These are phyloP conservation scores for Albula goreensis DNA, from an alignment of 2,113 vertebrate genomes.

Conservation along the genomic window DNA sequence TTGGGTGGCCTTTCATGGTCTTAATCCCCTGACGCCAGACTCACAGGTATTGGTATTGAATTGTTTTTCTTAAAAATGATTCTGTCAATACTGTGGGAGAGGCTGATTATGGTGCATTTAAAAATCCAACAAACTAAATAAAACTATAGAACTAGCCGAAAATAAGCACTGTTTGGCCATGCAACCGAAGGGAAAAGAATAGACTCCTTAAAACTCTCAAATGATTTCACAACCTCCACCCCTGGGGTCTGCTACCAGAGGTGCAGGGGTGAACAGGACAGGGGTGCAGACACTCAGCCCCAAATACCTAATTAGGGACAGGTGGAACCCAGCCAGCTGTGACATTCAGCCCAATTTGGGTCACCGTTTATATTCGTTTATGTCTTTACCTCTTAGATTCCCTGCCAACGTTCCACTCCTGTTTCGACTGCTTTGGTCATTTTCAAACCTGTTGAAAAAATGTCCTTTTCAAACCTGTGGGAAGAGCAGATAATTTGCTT, in stretches of 20 bases:
- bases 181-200: constrained; percentile 28
- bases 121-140: not conserved
- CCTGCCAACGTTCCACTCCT: constrained; percentile 47
- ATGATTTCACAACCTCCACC: constrained; percentile 29
- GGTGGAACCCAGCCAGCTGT: constrained; percentile 30
- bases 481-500: constrained; percentile 72
- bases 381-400: constrained; percentile 27
- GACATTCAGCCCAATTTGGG: not conserved
- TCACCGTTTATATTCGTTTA: constrained; percentile 37
- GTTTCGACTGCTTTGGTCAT: constrained; percentile 52
- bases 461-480: constrained; percentile 57
- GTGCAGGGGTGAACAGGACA: not conserved
- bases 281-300: not conserved
- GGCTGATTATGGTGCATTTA: constrained; percentile 18
- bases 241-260: not conserved
- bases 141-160: constrained; percentile 13
- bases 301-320: not conserved
- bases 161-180: constrained; percentile 30
- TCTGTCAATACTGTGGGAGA: constrained; percentile 2
- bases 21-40: constrained; percentile 11
- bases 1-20: constrained; percentile 2
- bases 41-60: constrained; percentile 23
- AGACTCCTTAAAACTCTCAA: constrained; percentile 31
- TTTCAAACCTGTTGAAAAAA: constrained; percentile 62
- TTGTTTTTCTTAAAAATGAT: constrained; percentile 27